Percentiles rank a stretch among this genome's conserved stretches.
phyloP scores from a whole-genome alignment of 2,797 vertebrate genomes.

The Esox masquinongy region DNA sequence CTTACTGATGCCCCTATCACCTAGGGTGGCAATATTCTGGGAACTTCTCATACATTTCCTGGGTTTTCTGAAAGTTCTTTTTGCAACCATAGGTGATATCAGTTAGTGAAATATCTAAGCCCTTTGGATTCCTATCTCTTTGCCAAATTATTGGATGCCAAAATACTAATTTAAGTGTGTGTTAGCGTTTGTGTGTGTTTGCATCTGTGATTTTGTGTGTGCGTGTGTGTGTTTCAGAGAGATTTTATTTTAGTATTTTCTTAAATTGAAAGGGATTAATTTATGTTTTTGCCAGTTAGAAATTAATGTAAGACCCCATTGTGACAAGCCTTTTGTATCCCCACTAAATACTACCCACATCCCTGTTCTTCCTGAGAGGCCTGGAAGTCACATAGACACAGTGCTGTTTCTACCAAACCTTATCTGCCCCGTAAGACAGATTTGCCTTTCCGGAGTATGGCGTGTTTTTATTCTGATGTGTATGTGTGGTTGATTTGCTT shows the following conservation, averaged over 20 bases:
- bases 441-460: constrained; percentile 68
- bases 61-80: background rate
- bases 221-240: constrained; percentile 31
- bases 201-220: constrained; percentile 14
- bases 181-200: background rate
- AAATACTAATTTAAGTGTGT: constrained; percentile 44
- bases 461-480: constrained; percentile 51
- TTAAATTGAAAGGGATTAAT: constrained; percentile 46
- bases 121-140: constrained; percentile 8
- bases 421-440: constrained; percentile 46
- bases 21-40: too few species aligned
- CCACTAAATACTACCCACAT: constrained; percentile 33
- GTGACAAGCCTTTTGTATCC: constrained; percentile 24
- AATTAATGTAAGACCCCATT: constrained; percentile 41
- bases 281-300: constrained; percentile 45
- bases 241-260: constrained; percentile 28
- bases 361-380: constrained; percentile 33
- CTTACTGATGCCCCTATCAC: too few species aligned
- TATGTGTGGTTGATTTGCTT: constrained; percentile 36
- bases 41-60: too few species aligned
- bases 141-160: constrained; percentile 46
- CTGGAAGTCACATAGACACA: constrained; percentile 48
- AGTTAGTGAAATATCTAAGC: constrained; percentile 20
- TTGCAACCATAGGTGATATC: background rate
- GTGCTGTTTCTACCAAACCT: constrained; percentile 27